Percentiles rank a stretch among this genome's conserved stretches.
Evolutionary conservation across 2,797 vertebrate genomes (phyloP).

Genomic region (Falco cherrug): DNA sequence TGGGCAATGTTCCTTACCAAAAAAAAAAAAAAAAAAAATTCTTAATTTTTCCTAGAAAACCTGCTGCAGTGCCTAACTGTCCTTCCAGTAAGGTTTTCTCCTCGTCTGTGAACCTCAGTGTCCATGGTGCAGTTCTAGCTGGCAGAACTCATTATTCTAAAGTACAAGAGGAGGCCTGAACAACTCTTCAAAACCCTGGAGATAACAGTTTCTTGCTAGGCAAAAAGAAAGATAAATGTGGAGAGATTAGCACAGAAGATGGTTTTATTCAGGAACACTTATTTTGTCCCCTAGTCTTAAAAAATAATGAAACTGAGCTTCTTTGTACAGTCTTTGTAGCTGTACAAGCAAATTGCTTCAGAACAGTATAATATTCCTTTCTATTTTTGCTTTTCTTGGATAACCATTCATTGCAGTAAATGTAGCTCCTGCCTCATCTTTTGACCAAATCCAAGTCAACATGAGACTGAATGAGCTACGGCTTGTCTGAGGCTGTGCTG

Average conservation of each 20-base stretch:
- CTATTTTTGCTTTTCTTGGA: neutral
- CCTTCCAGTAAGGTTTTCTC: neutral
- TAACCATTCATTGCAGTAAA: neutral
- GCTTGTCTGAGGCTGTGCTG: neutral
- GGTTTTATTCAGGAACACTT: neutral
- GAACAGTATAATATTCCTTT: neutral
- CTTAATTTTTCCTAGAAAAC: neutral
- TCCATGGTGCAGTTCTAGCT: neutral
- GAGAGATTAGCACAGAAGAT: neutral
- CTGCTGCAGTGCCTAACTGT: neutral
- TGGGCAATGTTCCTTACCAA: neutral
- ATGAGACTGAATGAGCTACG: neutral
- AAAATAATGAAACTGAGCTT: neutral
- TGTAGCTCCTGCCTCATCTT: neutral
- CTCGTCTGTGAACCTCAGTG: neutral
- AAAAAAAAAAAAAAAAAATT: neutral
- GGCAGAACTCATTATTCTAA: neutral
- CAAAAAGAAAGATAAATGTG: neutral
- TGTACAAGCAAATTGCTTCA: neutral
- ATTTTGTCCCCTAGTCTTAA: neutral
- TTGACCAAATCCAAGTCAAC: neutral
- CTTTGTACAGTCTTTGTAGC: neutral
- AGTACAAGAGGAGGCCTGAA: neutral
- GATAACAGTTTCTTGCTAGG: neutral
- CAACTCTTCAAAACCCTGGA: neutral